phyloP scores from a whole-genome alignment of 2,797 vertebrate genomes.

The Rhabdomys pumilio region DNA sequence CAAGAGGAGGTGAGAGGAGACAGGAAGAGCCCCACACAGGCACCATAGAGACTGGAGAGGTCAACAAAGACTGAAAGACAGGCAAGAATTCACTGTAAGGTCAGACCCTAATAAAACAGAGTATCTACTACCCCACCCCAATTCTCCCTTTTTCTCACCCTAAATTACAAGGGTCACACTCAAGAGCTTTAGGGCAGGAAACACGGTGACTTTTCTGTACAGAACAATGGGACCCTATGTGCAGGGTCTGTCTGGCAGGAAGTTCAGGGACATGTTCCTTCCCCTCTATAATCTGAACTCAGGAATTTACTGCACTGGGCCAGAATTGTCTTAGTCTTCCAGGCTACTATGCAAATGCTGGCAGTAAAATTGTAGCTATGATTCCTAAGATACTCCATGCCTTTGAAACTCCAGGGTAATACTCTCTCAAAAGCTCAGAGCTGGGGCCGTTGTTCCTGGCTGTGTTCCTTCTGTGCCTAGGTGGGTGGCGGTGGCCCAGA shows the following conservation, averaged over 20 bases:
- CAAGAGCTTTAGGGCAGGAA: constrained; percentile 47
- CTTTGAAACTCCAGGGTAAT: background rate
- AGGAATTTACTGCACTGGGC: background rate
- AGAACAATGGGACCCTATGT: background rate
- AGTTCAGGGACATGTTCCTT: background rate
- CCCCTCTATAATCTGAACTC: background rate
- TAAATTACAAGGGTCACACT: background rate
- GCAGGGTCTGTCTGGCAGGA: background rate
- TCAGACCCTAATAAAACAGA: background rate
- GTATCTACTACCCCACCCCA: background rate
- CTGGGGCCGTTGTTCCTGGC: accelerated
- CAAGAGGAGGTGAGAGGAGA: background rate
- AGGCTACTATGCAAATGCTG: background rate
- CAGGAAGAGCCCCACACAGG: background rate
- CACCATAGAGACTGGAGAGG: background rate
- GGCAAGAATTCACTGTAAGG: background rate
- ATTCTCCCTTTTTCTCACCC: constrained; percentile 46
- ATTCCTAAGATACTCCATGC: background rate
- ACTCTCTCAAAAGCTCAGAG: background rate
- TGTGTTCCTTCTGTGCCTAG: background rate
- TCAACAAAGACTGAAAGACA: background rate
- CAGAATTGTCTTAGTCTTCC: background rate
- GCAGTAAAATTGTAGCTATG: background rate
- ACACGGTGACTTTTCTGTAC: background rate
- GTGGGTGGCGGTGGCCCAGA: background rate